Evolutionary conservation across 1,140 invertebrate genomes (phyloP).

Genomic region (Drosophila kepulauana): DNA sequence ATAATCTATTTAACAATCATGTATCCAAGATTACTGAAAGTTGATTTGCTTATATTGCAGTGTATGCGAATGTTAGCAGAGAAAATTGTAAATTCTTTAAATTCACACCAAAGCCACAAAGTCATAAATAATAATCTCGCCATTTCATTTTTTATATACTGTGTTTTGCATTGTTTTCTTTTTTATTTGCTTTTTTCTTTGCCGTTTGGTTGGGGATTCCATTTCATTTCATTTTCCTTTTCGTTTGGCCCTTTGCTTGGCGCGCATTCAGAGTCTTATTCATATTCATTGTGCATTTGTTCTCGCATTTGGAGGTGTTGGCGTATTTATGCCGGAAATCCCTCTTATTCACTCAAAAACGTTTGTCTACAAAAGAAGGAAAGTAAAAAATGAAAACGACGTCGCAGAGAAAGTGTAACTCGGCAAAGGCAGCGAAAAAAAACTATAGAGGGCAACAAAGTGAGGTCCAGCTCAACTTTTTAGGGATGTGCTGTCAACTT

Average conservation of each 20-base stretch:
- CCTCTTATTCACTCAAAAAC: constrained; percentile 66
- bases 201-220: constrained; percentile 15
- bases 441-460: constrained; percentile 45
- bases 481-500: constrained; percentile 40
- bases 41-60: neutral
- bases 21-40: neutral
- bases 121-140: constrained; percentile 66
- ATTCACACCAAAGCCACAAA: constrained; percentile 33
- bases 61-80: constrained; percentile 6
- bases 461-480: constrained; percentile 56
- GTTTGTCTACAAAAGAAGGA: constrained; percentile 40
- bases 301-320: constrained; percentile 44
- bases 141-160: constrained; percentile 41
- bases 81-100: constrained; percentile 34
- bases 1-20: neutral
- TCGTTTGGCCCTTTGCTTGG: constrained; percentile 43
- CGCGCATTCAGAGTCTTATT: constrained; percentile 57
- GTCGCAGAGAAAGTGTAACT: constrained; percentile 60
- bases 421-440: constrained; percentile 8
- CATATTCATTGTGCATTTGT: constrained; percentile 72
- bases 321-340: constrained; percentile 72
- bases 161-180: constrained; percentile 19
- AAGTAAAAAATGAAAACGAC: neutral
- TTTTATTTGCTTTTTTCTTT: constrained; percentile 37
- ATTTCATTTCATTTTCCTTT: constrained; percentile 59